These are phyloP conservation scores for Coracopsis vasa DNA, from an alignment of 2,113 vertebrate species.

Conservation along the genomic window DNA sequence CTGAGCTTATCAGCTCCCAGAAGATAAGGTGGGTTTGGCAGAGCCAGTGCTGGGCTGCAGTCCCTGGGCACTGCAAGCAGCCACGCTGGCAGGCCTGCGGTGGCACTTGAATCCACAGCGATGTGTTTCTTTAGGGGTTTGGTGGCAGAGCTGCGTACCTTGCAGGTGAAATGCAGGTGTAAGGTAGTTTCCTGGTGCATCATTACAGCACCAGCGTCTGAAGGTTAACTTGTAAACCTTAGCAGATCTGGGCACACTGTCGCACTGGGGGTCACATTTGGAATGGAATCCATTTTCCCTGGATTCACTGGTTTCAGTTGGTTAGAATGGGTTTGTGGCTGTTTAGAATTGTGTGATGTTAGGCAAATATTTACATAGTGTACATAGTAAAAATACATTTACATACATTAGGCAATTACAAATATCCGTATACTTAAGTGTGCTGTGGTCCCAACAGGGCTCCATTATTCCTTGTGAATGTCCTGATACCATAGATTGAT, in stretches of 20 bases:
- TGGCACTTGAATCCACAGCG: not conserved
- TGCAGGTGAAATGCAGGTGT: not conserved
- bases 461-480: not conserved
- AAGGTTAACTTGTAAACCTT: not conserved
- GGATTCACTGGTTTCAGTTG: not conserved
- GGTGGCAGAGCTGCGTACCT: not conserved
- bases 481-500: not conserved
- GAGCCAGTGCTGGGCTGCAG: not conserved
- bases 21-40: not conserved
- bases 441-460: not conserved
- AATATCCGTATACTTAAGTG: not conserved
- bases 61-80: not conserved
- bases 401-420: not conserved
- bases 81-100: accelerated
- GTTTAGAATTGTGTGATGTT: not conserved
- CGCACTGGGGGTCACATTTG: accelerated
- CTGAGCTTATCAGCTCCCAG: not conserved
- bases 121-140: not conserved
- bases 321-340: not conserved
- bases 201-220: not conserved
- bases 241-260: not conserved
- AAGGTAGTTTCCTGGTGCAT: not conserved
- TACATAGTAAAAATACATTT: too few relatives aligned
- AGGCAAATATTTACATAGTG: not conserved
- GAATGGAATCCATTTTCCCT: not conserved